Conservation (phyloP, 2,113 vertebrate genomes). For the Xenopus laevis region DNA sequence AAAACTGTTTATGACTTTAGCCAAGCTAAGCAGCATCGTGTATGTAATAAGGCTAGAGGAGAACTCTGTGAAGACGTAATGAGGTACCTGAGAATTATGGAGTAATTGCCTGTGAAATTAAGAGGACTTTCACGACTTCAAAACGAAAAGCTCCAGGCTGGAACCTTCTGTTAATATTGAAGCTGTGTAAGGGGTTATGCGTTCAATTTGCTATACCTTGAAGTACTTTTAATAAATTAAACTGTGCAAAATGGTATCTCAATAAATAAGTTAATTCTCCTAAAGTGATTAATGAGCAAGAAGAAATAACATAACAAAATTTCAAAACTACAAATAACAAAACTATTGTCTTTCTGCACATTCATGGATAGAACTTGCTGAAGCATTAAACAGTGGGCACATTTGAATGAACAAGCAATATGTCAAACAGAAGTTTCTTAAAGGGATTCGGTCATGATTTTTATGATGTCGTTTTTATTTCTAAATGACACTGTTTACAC, state of each 20-base stretch:
- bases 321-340: no score
- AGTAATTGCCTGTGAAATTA: conserved; percentile 42
- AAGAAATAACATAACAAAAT: background rate
- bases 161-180: conserved; percentile 3
- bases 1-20: background rate
- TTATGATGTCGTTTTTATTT: no score
- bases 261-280: no score
- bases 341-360: background rate
- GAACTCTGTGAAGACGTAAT: conserved; percentile 21
- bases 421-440: no score
- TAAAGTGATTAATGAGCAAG: no score
- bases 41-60: conserved; percentile 20
- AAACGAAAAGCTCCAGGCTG: conserved; percentile 25
- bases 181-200: background rate
- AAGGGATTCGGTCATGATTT: no score
- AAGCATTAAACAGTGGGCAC: background rate
- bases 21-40: conserved; percentile 24
- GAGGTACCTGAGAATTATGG: conserved; percentile 37
- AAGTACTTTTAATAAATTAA: conserved; percentile 1
- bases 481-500: no score
- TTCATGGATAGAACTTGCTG: background rate
- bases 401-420: no score
- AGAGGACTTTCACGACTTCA: conserved; percentile 19
- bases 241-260: no score
- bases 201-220: background rate